Evolutionary conservation across 2,113 vertebrate genomes (phyloP), one percentile per base, ranked within the genome.

Genomic region (Empidonax traillii): DNA sequence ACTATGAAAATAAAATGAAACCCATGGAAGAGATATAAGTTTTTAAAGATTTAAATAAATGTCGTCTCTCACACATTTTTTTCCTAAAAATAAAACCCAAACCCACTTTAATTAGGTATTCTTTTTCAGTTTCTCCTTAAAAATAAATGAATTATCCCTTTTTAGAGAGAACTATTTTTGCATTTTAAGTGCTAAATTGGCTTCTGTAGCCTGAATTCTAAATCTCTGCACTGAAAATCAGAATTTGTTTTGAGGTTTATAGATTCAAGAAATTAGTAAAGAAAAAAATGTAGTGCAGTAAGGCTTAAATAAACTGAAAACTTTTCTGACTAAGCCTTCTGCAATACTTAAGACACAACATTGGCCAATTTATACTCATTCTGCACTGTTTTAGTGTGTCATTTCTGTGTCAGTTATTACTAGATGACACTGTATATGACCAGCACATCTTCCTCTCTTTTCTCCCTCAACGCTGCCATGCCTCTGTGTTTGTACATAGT

Each of bases 81-180:
- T 2, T 79, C 6, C 39, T 27, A 49, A 69, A 55, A 72, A 59
- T 59, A 82, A 47, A 3, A 9, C 39, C 35, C 41, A 49, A 55
- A 56, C 84, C 23, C 30, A 51, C 49, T 81, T 78, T 55, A 90
- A 79, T 94, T 81, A 66, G 37, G 23, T 82, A 61, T 81, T 81
- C 37, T 63, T 93, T 91, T 87, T 66, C 47, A 87, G 33, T 79
- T 61, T 87, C 33, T 78, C 10, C 35, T 69, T 49, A 37, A 84
- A 90, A 92, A 77, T 76, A 79, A 76, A 59, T 68, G 47, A 58
- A 43, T 0, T 33, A 25, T 74, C 18, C 10, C 33, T 61, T 90
- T 95, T 82, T 77, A 80, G n/a, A 37, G 37, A 63, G 22, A 27
- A 31, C 28, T 96, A 23, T 73, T 96, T 96, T 90, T 86, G 22